Evolutionary conservation across 2,113 vertebrate genomes (phyloP), one percentile per base, ranked within the genome.

Genomic region (Coryphaenoides rupestris): DNA sequence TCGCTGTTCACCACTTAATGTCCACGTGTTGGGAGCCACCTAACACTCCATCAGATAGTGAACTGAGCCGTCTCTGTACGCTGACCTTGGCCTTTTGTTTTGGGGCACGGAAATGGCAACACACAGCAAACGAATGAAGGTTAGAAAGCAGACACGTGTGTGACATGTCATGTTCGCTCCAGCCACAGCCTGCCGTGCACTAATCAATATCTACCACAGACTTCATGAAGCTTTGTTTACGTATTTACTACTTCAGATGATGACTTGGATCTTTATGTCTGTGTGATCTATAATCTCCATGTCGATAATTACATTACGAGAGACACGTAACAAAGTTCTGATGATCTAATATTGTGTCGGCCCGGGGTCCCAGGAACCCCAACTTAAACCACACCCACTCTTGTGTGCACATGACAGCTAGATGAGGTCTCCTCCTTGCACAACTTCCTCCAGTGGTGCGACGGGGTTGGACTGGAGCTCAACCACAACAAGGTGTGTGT

Each of bases 371-470:
- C n/a, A 13, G 21, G 58, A 55, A 14, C 53, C 21, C 15, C 17
- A 16, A 26, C 13, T 10, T 16, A 2, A 33, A 22, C 19, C 9
- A 7, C 14, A 26, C 6, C 19, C 6, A 10, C 53, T 3, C 21
- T 12, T 7, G 33, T 9, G 46, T 54, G 26, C 15, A 7, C 33
- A 40, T 68, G 50, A 49, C 75, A 87, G 86, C 65, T 85, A 0
- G 79, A 64, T 19, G 73, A 53, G 14, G 54, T 14, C 1, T 21
- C 72, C 0, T 74, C 73, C 6, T 79, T 91, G 47, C 73, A 84
- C 2, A 65, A 21, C 45, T 98, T 98, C 63, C 75, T 98, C 9
- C 77, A 58, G 1, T 98, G 96, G 96, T 95, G 94, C 75, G 47
- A 70, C n/a, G 28, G 46, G 19, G 84, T 87, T 0, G 88, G 90